Evolutionary conservation across 2,113 vertebrate species (phyloP), one percentile per base, ranked within the genome.

Genomic region (Anolis carolinensis): DNA sequence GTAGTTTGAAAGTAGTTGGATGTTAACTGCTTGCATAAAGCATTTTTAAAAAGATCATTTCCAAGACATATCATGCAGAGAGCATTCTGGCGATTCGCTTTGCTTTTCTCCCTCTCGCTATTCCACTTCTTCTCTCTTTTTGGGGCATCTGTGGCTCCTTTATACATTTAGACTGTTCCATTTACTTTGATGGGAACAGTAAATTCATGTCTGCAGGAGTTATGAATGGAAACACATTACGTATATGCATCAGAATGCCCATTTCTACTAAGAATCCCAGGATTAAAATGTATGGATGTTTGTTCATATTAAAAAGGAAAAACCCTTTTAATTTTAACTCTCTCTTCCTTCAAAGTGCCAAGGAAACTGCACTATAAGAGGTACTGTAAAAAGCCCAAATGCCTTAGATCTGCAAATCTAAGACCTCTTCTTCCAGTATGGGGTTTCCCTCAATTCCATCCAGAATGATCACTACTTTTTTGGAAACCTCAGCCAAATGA

Each of bases 1-100:
- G 75, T 82, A n/a, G 27, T 91, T 94, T 91, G 81, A 79, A 86
- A 36, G 83, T 87, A 91, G 88, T 85, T 93, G 39, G 76, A 89
- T 87, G 59, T 90, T 92, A 93, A 84, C 86, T 86, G 59, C 81
- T 88, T 90, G n/a, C 85, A 86, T 79, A 75, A 91, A 94, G 85
- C 18, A 34, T 74, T 88, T 92, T 90, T 89, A 89, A 91, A 91
- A 81, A 79, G 81, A 84, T 85, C 78, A 23, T 6, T 91, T 91
- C 34, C 85, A 89, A 94, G 86, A 88, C 89, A 85, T 55, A 39
- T 84, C 32, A 44, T 27, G 34, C 71, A 63, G 84, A 73, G 84
- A 92, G 87, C 88, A 87, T 48, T 89, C 63, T 48, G 88, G 80
- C 7, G 89, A 20, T 76, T 90, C 84, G 86, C 81, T 86, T 85